Base-by-base conservation (phyloP, 2,113 vertebrate species). In the Microcebus griseorufus region DNA sequence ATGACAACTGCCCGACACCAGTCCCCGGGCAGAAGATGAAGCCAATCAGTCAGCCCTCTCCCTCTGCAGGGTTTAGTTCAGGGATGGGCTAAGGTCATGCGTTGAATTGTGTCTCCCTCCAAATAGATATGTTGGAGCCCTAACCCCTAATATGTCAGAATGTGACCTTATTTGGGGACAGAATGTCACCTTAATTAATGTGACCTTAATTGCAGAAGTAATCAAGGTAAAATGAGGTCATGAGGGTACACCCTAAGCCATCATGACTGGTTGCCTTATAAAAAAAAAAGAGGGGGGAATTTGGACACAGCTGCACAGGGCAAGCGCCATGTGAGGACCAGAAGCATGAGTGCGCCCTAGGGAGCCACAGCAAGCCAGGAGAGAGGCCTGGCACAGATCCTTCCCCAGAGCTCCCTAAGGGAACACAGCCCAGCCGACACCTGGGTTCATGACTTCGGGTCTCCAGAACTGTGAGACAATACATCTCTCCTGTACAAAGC, bases 171-270 rank as follows among this genome's bases (percentile, higher is more conserved):
- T 11, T 48, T 48, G 48, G 48, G 9, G 48, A 48, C 48, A 48
- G 48, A 11, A 11, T 48, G 9, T 48, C 45, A 45, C 45, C 45
- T 45, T 45, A 45, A 45, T 45, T 45, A 81, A 85, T 55, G 16
- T 42, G 39, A 23, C 32, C 34, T 79, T 48, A 48, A 48, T 48
- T 48, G 20, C 23, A 37, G 42, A 86, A 67, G 10, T 67, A 37
- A 62, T 84, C 60, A 53, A 88, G 45, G 67, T 76, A 85, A 85
- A 80, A 94, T 76, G 73, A 37, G 27, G 12, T 60, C 29, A 85
- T 58, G 37, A 65, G 23, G 7, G n/a, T 76, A 25, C 9, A 51
- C 13, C 45, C 11, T 53, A 81, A 76, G 80, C n/a, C 70, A 55
- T 3, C 55, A 72, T 72, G 73, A 78, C 34, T 39, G 29, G 23